Conservation (phyloP, 2,797 vertebrate genomes). For the Danio kyathit region DNA sequence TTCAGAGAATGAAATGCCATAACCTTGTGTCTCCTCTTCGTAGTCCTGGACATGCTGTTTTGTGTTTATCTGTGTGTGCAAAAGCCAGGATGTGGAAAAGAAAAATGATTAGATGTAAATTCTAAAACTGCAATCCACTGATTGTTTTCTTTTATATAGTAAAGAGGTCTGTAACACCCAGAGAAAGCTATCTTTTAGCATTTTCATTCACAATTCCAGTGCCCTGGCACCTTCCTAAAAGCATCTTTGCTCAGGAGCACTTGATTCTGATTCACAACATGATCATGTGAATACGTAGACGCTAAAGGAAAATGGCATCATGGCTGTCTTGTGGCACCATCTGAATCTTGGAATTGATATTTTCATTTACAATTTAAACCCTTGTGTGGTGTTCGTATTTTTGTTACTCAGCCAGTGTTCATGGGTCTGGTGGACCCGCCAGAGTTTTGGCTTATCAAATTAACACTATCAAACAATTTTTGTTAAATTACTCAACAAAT, state of each 20-base stretch:
- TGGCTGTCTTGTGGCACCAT: too few species aligned
- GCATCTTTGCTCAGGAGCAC: neutral
- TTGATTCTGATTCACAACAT: neutral
- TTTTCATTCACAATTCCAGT: neutral
- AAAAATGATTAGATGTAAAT: constrained; percentile 15
- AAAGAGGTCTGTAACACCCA: neutral
- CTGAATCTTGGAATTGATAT: too few species aligned
- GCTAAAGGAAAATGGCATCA: neutral
- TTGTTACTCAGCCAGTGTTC: too few species aligned
- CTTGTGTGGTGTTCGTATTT: too few species aligned
- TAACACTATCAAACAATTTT: too few species aligned
- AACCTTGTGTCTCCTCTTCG: constrained; percentile 46
- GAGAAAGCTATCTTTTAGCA: neutral
- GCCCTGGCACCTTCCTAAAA: neutral
- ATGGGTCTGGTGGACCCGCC: too few species aligned
- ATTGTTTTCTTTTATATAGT: neutral
- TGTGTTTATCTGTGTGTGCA: constrained; percentile 23
- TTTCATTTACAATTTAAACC: too few species aligned
- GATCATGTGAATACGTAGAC: neutral
- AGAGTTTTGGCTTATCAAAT: too few species aligned
- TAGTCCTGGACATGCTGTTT: constrained; percentile 25
- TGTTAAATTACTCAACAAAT: too few species aligned
- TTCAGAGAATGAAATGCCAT: constrained; percentile 47
- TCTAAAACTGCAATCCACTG: neutral
- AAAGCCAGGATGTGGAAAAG: neutral